Evolutionary conservation across 2,888 invertebrate species (phyloP).

Genomic region (Cactoblastis cactorum): DNA sequence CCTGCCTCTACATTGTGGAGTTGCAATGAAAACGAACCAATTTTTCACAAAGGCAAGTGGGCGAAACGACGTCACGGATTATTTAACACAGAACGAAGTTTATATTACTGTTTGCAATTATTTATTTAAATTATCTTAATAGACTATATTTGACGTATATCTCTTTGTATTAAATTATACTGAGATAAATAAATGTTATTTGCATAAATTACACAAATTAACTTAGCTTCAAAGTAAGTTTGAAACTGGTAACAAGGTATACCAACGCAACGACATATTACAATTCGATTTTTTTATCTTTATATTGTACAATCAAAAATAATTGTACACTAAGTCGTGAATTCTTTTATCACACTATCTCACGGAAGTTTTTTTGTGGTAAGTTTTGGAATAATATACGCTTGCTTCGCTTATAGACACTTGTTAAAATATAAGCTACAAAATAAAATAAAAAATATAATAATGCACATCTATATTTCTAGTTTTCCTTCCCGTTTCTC

Average conservation of each 20-base stretch:
- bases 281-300: too few relatives aligned
- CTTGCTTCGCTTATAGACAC: too few relatives aligned
- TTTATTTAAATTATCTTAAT: neutral
- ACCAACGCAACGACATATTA: too few relatives aligned
- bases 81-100: constrained; percentile 1
- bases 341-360: too few relatives aligned
- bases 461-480: neutral
- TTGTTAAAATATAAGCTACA: too few relatives aligned
- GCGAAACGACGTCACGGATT: neutral
- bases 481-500: neutral
- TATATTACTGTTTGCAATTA: neutral
- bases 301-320: too few relatives aligned
- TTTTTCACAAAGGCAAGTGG: neutral
- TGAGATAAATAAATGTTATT: neutral
- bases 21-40: neutral
- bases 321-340: too few relatives aligned
- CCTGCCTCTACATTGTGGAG: neutral
- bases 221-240: too few relatives aligned
- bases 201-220: too few relatives aligned
- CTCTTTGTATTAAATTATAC: neutral
- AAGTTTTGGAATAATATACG: too few relatives aligned
- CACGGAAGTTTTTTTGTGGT: too few relatives aligned
- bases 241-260: too few relatives aligned
- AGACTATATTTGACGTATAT: neutral
- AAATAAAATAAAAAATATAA: neutral